A percentile compares a stretch with the other conserved stretches of the same genome.
phyloP scores from a whole-genome alignment of 2,113 vertebrate genomes.

The Aptenodytes forsteri region DNA sequence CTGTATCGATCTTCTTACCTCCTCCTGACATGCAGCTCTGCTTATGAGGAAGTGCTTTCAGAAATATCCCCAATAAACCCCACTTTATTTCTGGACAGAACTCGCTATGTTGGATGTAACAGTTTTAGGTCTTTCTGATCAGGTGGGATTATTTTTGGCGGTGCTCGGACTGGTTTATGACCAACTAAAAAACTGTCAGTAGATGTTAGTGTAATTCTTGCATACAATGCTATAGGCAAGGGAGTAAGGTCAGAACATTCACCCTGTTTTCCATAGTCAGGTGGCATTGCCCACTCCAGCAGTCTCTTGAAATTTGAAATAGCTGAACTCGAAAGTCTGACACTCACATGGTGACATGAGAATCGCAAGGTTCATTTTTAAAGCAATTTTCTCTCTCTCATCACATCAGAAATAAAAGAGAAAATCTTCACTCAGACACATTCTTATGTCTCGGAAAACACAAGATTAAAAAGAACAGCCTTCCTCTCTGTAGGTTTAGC shows the following conservation, averaged over 20 bases:
- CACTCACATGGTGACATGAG: background rate
- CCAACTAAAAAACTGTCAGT: background rate
- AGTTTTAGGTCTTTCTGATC: background rate
- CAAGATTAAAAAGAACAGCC: background rate
- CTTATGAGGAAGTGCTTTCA: background rate
- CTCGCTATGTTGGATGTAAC: rapidly evolving
- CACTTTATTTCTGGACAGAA: background rate
- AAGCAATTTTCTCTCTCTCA: background rate
- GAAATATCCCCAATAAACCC: background rate
- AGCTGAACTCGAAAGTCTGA: background rate
- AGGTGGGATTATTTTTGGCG: background rate
- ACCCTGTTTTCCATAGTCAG: background rate
- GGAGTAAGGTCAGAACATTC: background rate
- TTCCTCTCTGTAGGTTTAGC: background rate
- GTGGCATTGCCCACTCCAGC: background rate
- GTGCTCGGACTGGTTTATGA: background rate
- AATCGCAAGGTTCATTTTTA: background rate
- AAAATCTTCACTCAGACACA: background rate
- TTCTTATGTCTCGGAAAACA: background rate
- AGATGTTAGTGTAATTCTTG: background rate
- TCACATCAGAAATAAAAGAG: background rate
- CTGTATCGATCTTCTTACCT: background rate
- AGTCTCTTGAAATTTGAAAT: background rate
- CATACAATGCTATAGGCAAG: background rate
- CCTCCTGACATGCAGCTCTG: background rate